A percentile compares a stretch with the other conserved stretches of the same genome.
Conservation (phyloP, 2,113 vertebrate genomes). For the Noctilio leporinus region DNA sequence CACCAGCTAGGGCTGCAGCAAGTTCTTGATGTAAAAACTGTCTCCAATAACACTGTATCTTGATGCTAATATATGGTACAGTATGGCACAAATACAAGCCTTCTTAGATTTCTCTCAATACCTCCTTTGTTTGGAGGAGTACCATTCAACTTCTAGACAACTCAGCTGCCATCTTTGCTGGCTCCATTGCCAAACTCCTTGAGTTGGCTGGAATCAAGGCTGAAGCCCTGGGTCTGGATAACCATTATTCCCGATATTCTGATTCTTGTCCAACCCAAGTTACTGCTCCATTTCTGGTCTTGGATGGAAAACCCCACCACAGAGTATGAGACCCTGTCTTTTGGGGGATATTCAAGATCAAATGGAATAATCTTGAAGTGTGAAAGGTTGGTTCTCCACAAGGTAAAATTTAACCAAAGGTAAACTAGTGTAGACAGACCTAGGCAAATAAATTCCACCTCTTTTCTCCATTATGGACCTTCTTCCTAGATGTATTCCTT, state of each 20-base stretch:
- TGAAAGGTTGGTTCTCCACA: not conserved
- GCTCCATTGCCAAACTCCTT: not conserved
- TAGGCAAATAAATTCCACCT: not conserved
- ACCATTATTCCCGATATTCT: not conserved
- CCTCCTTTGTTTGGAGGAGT: not conserved
- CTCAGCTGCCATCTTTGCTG: not conserved
- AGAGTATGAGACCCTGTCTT: fast-evolving
- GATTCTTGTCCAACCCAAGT: not conserved
- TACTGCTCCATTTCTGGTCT: not conserved
- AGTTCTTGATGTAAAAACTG: not conserved
- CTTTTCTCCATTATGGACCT: not conserved
- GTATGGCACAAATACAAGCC: not conserved
- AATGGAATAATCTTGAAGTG: not conserved
- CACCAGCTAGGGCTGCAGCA: no score
- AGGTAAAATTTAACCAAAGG: not conserved
- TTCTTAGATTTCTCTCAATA: not conserved
- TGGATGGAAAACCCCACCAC: not conserved
- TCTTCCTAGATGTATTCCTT: not conserved
- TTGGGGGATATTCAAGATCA: not conserved
- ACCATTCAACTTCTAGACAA: not conserved
- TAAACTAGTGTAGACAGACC: not conserved
- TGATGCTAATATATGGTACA: not conserved
- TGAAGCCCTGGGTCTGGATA: not conserved
- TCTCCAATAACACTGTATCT: not conserved
- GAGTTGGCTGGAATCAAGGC: not conserved